A percentile compares a stretch with the other conserved stretches of the same genome.
Evolutionary conservation across 2,113 vertebrate species (phyloP).

Genomic region (Fulmarus glacialis): DNA sequence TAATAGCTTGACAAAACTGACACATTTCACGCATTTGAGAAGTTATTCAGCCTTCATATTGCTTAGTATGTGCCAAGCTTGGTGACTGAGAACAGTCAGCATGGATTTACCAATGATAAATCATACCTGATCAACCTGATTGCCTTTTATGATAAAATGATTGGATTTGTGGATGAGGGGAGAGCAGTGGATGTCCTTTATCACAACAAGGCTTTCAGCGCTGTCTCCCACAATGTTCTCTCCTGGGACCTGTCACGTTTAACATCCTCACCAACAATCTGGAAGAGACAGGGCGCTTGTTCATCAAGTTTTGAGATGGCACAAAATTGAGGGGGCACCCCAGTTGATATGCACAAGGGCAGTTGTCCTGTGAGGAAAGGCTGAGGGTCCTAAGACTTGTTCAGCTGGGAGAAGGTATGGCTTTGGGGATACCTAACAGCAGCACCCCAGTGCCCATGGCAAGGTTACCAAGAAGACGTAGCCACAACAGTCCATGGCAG

Average conservation of each 20-base stretch:
- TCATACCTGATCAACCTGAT: background rate
- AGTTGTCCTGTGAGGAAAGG: background rate
- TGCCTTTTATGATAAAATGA: background rate
- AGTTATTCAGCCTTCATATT: background rate
- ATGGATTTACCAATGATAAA: background rate
- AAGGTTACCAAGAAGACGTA: background rate
- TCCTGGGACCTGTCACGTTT: background rate
- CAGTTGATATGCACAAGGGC: background rate
- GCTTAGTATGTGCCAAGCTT: background rate
- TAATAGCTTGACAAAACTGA: background rate
- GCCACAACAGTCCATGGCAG: background rate
- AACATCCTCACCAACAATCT: background rate
- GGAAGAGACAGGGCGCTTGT: background rate
- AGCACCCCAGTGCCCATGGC: background rate
- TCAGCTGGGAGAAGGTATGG: background rate
- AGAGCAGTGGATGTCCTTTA: background rate
- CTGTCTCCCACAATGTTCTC: background rate
- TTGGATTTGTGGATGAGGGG: background rate
- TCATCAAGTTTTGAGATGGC: background rate
- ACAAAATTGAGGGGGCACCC: background rate
- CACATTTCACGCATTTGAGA: background rate
- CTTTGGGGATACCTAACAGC: background rate
- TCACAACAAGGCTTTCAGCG: background rate
- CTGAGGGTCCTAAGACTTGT: background rate
- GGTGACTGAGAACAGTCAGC: background rate